Conservation (phyloP, 35 echinoderm and acorn worm species). For the Strongylocentrotus purpuratus region DNA sequence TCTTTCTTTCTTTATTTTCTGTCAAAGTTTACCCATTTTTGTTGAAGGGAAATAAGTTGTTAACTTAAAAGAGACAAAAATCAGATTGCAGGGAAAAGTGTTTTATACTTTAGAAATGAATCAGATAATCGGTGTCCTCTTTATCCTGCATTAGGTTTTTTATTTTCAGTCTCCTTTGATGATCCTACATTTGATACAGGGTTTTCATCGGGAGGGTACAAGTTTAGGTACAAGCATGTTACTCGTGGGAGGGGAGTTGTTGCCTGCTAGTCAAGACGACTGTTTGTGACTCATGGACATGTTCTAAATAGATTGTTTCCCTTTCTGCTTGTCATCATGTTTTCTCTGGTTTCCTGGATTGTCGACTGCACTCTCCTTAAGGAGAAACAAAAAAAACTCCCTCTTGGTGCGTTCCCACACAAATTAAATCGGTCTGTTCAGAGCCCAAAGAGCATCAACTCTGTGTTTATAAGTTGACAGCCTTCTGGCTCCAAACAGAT, state of each 20-base stretch:
- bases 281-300: conserved; percentile 28
- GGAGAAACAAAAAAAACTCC: not conserved
- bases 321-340: conserved; percentile 20
- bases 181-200: not conserved
- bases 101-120: not conserved
- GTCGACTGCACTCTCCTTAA: not conserved
- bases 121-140: not conserved
- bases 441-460: too few species aligned
- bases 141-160: not conserved
- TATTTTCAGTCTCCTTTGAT: not conserved
- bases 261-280: not conserved
- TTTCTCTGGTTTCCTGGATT: conserved; percentile 22
- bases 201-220: not conserved
- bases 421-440: not conserved
- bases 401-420: not conserved
- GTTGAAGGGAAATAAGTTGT: not conserved
- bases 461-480: too few species aligned
- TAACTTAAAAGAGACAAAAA: not conserved
- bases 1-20: not conserved
- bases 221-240: not conserved
- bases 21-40: not conserved
- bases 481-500: too few species aligned
- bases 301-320: conserved; percentile 43
- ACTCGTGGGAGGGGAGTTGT: not conserved
- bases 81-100: not conserved